Evolutionary conservation across 2,888 invertebrate genomes (phyloP).

Genomic region (Ochlodes sylvanus): DNA sequence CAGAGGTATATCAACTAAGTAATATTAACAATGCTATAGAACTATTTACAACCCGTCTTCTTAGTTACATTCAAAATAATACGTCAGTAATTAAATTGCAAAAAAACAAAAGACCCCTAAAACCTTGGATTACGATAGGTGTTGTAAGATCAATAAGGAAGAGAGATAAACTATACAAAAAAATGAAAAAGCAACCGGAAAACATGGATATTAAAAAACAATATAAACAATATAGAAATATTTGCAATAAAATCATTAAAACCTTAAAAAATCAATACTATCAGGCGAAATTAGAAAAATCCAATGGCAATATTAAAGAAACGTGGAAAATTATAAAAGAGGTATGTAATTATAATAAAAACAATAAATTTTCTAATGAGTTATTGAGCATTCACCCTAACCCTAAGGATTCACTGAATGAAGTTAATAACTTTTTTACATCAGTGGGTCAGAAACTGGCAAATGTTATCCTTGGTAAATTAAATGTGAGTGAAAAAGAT

Average conservation of each 20-base stretch:
- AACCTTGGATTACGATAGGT: conserved; percentile 33
- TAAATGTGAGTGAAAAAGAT: conserved; percentile 9
- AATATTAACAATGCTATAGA: not conserved
- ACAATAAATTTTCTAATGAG: conserved; percentile 11
- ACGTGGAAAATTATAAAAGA: conserved; percentile 31
- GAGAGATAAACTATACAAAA: conserved; percentile 21
- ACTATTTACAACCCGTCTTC: not conserved
- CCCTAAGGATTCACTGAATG: conserved; percentile 16
- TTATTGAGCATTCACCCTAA: not conserved
- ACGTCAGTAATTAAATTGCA: not conserved
- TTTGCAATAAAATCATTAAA: no score
- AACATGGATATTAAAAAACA: conserved; percentile 5
- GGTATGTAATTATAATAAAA: conserved; percentile 18
- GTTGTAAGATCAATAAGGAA: conserved; percentile 26
- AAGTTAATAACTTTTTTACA: conserved; percentile 26
- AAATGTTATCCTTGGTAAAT: conserved; percentile 15
- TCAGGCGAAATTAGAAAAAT: no score
- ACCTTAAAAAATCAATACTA: no score
- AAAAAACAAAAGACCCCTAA: conserved; percentile 11
- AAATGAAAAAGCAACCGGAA: conserved; percentile 8
- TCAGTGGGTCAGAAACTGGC: conserved; percentile 19
- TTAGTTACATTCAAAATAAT: not conserved
- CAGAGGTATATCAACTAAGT: no score
- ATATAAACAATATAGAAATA: no score
- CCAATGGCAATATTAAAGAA: no score